phyloP scores from a whole-genome alignment of 2,113 vertebrate genomes.

The Chlamydotis undulata region DNA sequence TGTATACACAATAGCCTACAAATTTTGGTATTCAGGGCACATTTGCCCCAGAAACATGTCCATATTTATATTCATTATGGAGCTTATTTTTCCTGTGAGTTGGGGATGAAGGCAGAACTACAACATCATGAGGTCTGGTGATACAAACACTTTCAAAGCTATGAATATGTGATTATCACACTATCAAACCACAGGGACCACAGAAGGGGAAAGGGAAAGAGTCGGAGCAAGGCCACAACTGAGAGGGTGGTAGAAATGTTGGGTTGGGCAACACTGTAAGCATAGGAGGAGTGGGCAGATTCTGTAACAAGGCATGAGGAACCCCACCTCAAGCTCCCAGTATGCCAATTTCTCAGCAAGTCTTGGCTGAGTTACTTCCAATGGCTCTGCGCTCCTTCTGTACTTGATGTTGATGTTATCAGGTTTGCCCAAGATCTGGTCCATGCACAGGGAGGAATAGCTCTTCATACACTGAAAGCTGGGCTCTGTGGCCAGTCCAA shows the following conservation, averaged over 20 bases:
- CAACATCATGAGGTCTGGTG: not conserved
- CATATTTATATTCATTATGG: not conserved
- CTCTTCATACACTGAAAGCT: not conserved
- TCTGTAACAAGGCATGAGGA: rapidly evolving
- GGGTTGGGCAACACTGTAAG: rapidly evolving
- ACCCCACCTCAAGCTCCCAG: not conserved
- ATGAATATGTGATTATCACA: not conserved
- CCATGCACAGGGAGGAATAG: not conserved
- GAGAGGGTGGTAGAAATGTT: not conserved
- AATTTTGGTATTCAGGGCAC: not conserved
- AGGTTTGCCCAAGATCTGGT: not conserved
- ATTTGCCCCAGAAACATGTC: not conserved
- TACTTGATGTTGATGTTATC: not conserved
- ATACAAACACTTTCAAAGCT: not conserved
- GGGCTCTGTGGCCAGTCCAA: not conserved
- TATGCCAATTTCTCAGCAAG: not conserved
- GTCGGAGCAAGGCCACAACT: rapidly evolving
- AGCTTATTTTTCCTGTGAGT: not conserved
- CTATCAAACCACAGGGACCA: not conserved
- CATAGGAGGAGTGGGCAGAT: no score
- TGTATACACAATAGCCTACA: rapidly evolving
- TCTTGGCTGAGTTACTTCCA: not conserved
- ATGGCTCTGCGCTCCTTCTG: not conserved
- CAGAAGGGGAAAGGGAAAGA: not conserved
- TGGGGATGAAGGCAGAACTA: not conserved